These are phyloP conservation scores for Steromphala cineraria DNA, from an alignment of 2,888 invertebrate genomes.

Conservation along the genomic window DNA sequence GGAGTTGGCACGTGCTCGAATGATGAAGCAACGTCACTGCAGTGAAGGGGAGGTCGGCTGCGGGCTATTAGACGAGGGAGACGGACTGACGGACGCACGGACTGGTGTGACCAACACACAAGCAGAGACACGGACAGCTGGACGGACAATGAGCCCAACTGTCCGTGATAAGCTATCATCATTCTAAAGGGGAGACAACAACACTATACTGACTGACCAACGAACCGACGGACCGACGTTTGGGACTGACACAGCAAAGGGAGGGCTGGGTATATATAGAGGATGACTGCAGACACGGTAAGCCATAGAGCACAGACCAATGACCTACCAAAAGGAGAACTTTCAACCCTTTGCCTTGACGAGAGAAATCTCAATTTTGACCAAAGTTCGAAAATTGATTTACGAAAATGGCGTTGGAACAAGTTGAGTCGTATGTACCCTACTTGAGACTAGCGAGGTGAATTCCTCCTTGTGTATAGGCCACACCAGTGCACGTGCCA, in stretches of 20 bases:
- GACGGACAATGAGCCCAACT: background rate
- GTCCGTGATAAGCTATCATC: background rate
- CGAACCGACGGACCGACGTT: background rate
- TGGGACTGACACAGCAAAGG: background rate
- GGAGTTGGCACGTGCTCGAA: conserved; percentile 9
- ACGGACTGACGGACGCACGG: conserved; percentile 22
- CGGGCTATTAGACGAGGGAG: background rate
- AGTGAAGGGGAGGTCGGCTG: background rate
- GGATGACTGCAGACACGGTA: background rate
- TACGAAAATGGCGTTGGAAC: conserved; percentile 7
- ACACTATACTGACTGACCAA: background rate
- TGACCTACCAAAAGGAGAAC: background rate
- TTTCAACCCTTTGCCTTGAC: background rate
- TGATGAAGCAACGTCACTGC: conserved; percentile 15
- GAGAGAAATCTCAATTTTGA: background rate
- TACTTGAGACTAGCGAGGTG: background rate
- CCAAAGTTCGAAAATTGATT: background rate
- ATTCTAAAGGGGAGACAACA: conserved; percentile 21
- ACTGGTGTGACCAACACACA: conserved; percentile 52
- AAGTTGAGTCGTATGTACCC: background rate
- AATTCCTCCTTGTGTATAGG: conserved; percentile 31
- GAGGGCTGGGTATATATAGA: too few relatives aligned
- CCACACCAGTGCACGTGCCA: conserved; percentile 56
- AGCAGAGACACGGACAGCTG: conserved; percentile 19
- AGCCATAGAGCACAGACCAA: background rate